Evolutionary conservation across 2,888 invertebrate genomes (phyloP).

Genomic region (Conomelus anceps): DNA sequence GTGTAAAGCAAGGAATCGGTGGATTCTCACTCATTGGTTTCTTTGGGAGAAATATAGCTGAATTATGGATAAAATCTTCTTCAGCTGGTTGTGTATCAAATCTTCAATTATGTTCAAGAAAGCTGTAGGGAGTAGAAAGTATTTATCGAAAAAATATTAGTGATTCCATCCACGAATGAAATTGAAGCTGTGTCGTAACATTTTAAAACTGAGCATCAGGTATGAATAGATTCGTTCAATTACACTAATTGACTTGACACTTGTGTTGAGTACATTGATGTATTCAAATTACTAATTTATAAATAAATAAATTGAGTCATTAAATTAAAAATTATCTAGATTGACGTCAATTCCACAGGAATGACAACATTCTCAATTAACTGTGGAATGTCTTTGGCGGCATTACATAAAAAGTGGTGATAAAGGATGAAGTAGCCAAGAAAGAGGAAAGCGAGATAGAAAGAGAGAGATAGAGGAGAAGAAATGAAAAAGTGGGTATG

Average conservation of each 20-base stretch:
- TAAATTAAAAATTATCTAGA: background rate
- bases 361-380: background rate
- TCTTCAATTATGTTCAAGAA: too few relatives aligned
- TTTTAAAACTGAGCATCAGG: background rate
- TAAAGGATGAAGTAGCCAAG: background rate
- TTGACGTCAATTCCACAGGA: background rate
- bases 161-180: too few relatives aligned
- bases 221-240: background rate
- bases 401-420: background rate
- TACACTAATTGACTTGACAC: background rate
- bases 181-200: too few relatives aligned
- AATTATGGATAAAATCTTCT: too few relatives aligned
- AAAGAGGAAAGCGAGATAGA: too few relatives aligned
- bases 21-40: too few relatives aligned
- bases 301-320: background rate
- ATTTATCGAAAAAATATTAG: too few relatives aligned
- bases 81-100: too few relatives aligned
- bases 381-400: background rate
- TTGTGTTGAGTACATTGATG: background rate
- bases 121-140: too few relatives aligned
- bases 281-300: background rate
- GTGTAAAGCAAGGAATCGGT: too few relatives aligned
- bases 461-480: slow-evolving; percentile 3
- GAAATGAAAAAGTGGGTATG: background rate
- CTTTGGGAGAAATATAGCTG: too few relatives aligned